These are phyloP conservation scores for Zosterops hypoxanthus DNA, from an alignment of 2,113 vertebrate species.

Conservation along the genomic window DNA sequence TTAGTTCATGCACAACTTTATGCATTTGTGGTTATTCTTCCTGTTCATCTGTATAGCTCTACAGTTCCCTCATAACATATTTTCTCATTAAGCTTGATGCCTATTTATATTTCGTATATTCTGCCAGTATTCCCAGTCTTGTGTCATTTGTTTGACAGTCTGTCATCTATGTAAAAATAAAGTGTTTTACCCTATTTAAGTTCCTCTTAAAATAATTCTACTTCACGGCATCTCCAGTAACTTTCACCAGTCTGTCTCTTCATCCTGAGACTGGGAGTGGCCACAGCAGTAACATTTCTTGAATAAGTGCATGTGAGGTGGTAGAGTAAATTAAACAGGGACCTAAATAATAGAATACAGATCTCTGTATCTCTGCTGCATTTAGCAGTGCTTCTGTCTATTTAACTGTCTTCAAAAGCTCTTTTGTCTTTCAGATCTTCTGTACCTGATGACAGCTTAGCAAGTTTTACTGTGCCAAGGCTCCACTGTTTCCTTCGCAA, in stretches of 20 bases:
- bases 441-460: not conserved
- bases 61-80: not conserved
- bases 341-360: not conserved
- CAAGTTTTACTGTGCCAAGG: not conserved
- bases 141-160: not conserved
- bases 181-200: not conserved
- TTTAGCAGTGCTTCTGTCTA: not conserved
- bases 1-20: not conserved
- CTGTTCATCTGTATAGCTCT: not conserved
- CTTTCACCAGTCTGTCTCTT: not conserved
- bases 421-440: not conserved
- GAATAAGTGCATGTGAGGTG: not conserved
- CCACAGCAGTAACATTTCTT: not conserved
- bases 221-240: not conserved
- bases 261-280: not conserved
- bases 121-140: not conserved
- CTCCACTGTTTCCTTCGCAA: not conserved
- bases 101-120: not conserved
- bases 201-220: not conserved
- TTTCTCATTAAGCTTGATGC: not conserved
- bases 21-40: not conserved
- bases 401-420: constrained; percentile 3
- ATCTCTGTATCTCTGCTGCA: not conserved
- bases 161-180: not conserved
- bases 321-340: not conserved